A percentile compares a stretch with the other conserved stretches of the same genome.
Evolutionary conservation across 2,113 vertebrate species (phyloP).

Genomic region (Dromaius novaehollandiae): DNA sequence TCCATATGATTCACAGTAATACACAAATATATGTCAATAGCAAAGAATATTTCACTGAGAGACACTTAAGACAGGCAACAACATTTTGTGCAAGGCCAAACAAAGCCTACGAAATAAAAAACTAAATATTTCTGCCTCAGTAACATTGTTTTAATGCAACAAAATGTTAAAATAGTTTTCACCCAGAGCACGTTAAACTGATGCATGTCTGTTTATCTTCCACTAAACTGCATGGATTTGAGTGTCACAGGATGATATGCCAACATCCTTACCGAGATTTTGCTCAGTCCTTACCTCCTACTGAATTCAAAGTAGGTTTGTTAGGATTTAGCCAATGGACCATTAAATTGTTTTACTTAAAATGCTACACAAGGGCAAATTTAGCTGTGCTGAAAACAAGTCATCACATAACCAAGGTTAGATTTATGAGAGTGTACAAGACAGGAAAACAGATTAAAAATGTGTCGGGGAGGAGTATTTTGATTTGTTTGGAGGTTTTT

Average conservation of each 20-base stretch:
- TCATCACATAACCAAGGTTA: background rate
- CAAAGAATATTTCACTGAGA: rapidly evolving
- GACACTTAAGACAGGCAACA: rapidly evolving
- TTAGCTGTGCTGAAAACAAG: conserved; percentile 1
- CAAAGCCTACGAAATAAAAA: background rate
- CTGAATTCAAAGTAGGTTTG: conserved; percentile 38
- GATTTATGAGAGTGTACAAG: background rate
- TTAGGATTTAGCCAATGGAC: conserved; percentile 1
- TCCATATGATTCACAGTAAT: background rate
- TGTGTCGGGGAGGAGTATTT: background rate
- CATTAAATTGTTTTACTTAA: conserved; percentile 55
- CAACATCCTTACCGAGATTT: background rate
- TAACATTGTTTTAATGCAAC: background rate
- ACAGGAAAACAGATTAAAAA: background rate
- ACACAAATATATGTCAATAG: background rate
- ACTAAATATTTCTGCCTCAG: background rate
- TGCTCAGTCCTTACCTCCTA: background rate
- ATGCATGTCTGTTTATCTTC: background rate
- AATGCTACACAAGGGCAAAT: conserved; percentile 12
- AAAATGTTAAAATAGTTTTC: background rate
- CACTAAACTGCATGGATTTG: background rate
- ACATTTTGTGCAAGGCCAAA: rapidly evolving
- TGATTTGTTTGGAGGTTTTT: background rate
- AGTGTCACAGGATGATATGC: background rate
- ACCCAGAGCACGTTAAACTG: background rate